These are phyloP conservation scores for Triplophysa tibetana DNA, from an alignment of 2,113 vertebrate species.

Conservation along the genomic window DNA sequence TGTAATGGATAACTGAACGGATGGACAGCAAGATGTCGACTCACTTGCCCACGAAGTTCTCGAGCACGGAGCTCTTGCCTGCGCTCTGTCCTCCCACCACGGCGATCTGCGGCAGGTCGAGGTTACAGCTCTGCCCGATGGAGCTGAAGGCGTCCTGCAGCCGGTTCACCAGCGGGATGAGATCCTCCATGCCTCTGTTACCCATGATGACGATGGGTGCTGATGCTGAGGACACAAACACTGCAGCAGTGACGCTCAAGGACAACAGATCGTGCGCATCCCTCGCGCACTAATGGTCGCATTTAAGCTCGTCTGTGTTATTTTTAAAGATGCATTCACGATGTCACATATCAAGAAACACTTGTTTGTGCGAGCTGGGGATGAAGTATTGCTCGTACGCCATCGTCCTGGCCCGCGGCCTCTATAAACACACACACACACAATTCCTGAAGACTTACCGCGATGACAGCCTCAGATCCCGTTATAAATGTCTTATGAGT, in stretches of 20 bases:
- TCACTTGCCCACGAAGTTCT: conserved; percentile 89
- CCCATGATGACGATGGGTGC: conserved; percentile 71
- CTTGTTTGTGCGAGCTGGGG: background rate
- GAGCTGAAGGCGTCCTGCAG: conserved; percentile 93
- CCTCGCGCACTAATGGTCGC: background rate
- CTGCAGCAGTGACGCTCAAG: conserved; percentile 62
- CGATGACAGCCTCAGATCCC: conserved; percentile 13
- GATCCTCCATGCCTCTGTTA: conserved; percentile 89
- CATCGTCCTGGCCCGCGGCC: background rate
- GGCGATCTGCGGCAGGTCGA: conserved; percentile 89
- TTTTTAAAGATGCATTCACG: conserved; percentile 4
- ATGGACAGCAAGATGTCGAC: background rate
- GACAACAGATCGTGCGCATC: conserved; percentile 52
- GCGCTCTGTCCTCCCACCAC: conserved; percentile 90
- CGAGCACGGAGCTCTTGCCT: conserved; percentile 88
- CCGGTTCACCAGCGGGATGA: conserved; percentile 90
- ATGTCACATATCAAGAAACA: background rate
- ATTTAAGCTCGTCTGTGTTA: background rate
- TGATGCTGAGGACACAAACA: conserved; percentile 50
- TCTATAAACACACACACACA: background rate
- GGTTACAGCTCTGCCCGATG: conserved; percentile 86
- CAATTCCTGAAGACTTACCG: conserved; percentile 42
- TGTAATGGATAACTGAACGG: background rate
- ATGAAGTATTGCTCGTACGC: background rate
- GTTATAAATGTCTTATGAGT: background rate